Conservation (phyloP, 2,113 vertebrate genomes). For the Orycteropus afer region DNA sequence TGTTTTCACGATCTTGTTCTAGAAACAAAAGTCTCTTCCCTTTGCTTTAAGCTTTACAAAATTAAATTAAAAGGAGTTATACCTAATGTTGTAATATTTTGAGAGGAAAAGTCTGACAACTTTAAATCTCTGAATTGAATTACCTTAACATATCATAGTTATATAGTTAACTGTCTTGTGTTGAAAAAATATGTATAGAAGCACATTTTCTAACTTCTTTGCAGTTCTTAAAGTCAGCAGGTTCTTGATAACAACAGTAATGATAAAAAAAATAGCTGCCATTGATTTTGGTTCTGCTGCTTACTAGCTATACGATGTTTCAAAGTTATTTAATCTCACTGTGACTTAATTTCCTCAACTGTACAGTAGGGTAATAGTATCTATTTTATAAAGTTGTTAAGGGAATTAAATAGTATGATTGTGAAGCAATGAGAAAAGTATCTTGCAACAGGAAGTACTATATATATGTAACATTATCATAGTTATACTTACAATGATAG, state of each 20-base stretch:
- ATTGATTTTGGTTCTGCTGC: conserved; percentile 39
- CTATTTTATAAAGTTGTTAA: conserved; percentile 1
- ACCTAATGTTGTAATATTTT: neutral
- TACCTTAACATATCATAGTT: neutral
- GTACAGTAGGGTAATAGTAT: neutral
- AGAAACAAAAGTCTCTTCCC: neutral
- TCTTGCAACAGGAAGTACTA: neutral
- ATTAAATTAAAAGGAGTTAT: neutral
- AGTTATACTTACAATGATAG: neutral
- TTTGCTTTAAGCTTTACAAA: neutral
- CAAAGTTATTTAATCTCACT: neutral
- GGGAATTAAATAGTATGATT: conserved; percentile 28
- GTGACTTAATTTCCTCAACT: conserved; percentile 36
- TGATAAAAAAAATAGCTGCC: neutral
- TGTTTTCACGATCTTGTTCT: neutral
- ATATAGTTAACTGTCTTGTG: neutral
- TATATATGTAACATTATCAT: neutral
- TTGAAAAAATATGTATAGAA: neutral
- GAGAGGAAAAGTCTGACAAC: neutral
- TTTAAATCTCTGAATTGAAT: conserved; percentile 41
- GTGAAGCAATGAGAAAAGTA: conserved; percentile 3
- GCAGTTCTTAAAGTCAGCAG: neutral
- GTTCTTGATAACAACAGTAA: neutral
- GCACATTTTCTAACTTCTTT: conserved; percentile 15
- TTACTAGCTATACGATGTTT: no score